phyloP scores from a whole-genome alignment of 2,797 vertebrate genomes.

The Malurus splendens region DNA sequence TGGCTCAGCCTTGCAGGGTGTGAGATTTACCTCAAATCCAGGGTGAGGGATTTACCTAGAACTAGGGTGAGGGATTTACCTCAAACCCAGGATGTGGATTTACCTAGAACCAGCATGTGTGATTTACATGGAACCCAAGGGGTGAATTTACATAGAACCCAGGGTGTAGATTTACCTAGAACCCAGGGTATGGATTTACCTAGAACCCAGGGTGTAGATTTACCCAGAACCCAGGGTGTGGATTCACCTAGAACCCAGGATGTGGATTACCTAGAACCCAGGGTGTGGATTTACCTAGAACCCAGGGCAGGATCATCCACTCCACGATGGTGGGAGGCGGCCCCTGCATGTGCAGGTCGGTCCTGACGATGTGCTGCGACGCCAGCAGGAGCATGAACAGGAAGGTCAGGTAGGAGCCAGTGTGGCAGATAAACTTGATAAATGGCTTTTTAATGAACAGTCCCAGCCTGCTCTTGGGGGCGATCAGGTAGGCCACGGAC shows the following conservation, averaged over 20 bases:
- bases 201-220: not conserved
- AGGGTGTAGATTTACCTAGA: not conserved
- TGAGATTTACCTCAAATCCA: conserved; percentile 72
- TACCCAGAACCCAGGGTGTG: not conserved
- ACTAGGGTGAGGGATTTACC: not conserved
- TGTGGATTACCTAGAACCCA: not conserved
- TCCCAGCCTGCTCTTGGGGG: conserved; percentile 91
- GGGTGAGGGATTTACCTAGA: not conserved
- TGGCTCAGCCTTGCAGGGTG: not conserved
- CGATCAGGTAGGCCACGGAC: conserved; percentile 88
- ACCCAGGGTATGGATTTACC: no score
- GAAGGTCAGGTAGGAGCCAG: conserved; percentile 96
- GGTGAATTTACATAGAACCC: conserved; percentile 67
- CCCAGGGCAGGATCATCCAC: conserved; percentile 98
- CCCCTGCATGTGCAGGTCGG: conserved; percentile 94
- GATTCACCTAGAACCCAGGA: not conserved
- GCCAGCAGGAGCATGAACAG: conserved; percentile 95
- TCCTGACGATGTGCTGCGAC: conserved; percentile 94
- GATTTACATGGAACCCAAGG: not conserved
- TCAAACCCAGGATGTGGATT: not conserved
- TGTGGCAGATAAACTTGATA: conserved; percentile 99
- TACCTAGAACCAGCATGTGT: conserved; percentile 67
- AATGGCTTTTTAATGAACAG: conserved; percentile 98
- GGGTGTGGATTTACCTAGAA: conserved; percentile 78
- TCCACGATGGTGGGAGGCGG: conserved; percentile 94